Percentiles rank a stretch among this genome's conserved stretches.
These are phyloP conservation scores for Drosophila repleta DNA, from an alignment of 1,140 invertebrate genomes.

Conservation along the genomic window DNA sequence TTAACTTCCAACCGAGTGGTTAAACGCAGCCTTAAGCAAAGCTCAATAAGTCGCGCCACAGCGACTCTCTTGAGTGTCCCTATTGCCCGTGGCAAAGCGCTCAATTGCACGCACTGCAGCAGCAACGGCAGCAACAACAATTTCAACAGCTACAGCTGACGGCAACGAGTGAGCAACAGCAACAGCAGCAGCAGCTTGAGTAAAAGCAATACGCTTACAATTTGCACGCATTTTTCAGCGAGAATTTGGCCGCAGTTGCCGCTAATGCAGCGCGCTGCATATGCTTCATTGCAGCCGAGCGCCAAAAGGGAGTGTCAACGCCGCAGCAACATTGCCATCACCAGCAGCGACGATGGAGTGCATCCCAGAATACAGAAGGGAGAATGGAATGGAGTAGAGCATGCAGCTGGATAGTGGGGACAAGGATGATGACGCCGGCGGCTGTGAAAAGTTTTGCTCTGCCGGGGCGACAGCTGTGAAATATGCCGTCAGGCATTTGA, in stretches of 20 bases:
- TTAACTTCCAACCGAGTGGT: background rate
- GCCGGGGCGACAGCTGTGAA: conserved; percentile 78
- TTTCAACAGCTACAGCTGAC: conserved; percentile 3
- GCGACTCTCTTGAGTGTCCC: conserved; percentile 17
- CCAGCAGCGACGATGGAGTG: conserved; percentile 9
- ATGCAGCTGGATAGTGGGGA: conserved; percentile 31
- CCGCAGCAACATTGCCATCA: conserved; percentile 10
- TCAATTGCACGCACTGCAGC: conserved; percentile 19
- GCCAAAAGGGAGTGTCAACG: conserved; percentile 70
- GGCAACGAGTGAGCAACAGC: conserved; percentile 18
- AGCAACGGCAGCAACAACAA: conserved; percentile 9
- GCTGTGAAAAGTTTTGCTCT: conserved; percentile 67
- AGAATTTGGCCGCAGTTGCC: conserved; percentile 50
- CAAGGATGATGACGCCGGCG: conserved; percentile 46
- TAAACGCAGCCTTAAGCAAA: background rate
- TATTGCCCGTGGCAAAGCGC: conserved; percentile 4
- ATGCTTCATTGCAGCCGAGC: conserved; percentile 61
- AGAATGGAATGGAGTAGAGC: conserved; percentile 11
- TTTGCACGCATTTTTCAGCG: conserved; percentile 50
- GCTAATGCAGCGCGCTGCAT: conserved; percentile 55
- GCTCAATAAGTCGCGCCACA: background rate
- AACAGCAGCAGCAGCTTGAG: conserved; percentile 6
- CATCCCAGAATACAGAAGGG: conserved; percentile 21
- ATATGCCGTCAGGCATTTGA: conserved; percentile 82
- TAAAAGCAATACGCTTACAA: conserved; percentile 42